Conservation (phyloP, 2,113 vertebrate species). For the Geococcyx californianus region DNA sequence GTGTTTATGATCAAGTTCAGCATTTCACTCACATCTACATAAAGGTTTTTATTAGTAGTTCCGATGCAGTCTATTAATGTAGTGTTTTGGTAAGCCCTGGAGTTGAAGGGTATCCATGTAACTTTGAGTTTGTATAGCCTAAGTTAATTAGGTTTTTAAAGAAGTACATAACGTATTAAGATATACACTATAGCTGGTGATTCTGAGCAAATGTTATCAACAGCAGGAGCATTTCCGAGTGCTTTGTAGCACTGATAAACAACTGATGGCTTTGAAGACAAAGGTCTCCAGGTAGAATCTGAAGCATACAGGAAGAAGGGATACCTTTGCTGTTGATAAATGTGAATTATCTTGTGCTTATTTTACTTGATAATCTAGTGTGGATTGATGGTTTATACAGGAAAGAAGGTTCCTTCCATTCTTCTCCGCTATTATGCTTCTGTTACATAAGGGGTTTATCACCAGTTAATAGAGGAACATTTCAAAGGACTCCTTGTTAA, state of each 20-base stretch:
- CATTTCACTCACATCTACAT: not conserved
- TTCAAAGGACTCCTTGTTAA: not conserved
- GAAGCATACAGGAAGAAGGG: not conserved
- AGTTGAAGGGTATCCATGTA: not conserved
- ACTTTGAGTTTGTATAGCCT: not conserved
- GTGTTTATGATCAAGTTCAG: not conserved
- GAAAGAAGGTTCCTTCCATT: not conserved
- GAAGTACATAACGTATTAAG: not conserved
- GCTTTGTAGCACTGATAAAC: not conserved
- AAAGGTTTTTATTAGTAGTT: not conserved
- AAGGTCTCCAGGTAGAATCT: not conserved
- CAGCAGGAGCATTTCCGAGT: not conserved
- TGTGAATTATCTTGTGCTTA: not conserved
- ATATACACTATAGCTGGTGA: not conserved
- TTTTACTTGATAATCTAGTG: not conserved
- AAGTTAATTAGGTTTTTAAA: not conserved
- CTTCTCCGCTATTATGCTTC: not conserved
- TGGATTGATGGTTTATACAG: not conserved
- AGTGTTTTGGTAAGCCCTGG: not conserved
- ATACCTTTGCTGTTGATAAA: not conserved
- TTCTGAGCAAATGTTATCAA: not conserved
- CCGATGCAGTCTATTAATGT: not conserved
- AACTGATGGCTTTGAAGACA: not conserved
- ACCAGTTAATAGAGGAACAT: not conserved
- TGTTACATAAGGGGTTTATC: not conserved